phyloP scores from a whole-genome alignment of 2,888 invertebrate genomes.

The Caenorhabditis sulstoni region DNA sequence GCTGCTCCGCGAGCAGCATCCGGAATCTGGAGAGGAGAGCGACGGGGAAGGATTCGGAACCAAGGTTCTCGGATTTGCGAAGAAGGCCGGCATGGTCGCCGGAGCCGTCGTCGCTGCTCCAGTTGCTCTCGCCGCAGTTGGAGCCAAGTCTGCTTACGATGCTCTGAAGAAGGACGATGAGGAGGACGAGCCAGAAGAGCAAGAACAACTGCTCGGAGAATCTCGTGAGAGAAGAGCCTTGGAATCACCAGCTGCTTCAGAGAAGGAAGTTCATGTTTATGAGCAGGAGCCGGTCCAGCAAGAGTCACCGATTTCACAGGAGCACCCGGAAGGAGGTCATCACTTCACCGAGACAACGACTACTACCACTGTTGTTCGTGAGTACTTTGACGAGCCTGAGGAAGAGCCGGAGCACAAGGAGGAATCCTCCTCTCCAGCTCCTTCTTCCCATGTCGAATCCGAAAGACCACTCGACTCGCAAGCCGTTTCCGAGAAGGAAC shows the following conservation, averaged over 20 bases:
- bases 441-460: not conserved
- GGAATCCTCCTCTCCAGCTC: not conserved
- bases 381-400: conserved; percentile 37
- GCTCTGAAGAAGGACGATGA: conserved; percentile 56
- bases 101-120: conserved; percentile 68
- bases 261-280: not conserved
- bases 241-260: not conserved
- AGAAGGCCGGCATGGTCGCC: conserved; percentile 65
- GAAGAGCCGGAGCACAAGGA: not conserved
- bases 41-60: conserved; percentile 44
- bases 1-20: not conserved
- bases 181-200: conserved; percentile 21
- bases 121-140: conserved; percentile 63
- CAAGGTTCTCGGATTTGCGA: conserved; percentile 60
- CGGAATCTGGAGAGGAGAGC: conserved; percentile 8
- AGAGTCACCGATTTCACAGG: not conserved
- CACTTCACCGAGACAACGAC: conserved; percentile 35
- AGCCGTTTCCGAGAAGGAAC: not conserved
- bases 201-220: conserved; percentile 7
- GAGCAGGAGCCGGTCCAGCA: too few species aligned
- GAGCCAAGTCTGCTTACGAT: conserved; percentile 67
- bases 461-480: not conserved
- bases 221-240: not conserved
- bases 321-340: not conserved
- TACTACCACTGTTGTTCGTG: conserved; percentile 39